Conservation (phyloP, 1,140 invertebrate genomes). For the Drepana arcuata region DNA sequence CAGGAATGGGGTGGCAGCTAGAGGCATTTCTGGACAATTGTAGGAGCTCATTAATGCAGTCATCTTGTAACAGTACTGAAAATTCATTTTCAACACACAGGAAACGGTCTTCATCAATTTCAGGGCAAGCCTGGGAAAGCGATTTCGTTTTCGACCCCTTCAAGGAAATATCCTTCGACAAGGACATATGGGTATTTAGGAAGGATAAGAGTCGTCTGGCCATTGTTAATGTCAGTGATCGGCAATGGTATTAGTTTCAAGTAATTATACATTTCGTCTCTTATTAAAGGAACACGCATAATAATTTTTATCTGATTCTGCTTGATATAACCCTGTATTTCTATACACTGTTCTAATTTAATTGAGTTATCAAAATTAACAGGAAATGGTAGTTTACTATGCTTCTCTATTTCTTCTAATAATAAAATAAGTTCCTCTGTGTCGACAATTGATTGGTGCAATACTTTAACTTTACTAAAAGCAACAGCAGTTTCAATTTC, state of each 20-base stretch:
- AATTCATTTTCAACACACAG: constrained; percentile 4
- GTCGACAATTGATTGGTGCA: constrained; percentile 12
- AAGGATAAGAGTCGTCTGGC: constrained; percentile 8
- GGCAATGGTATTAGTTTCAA: constrained; percentile 13
- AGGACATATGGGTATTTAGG: constrained; percentile 15
- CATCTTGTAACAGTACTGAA: constrained; percentile 3
- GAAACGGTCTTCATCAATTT: constrained; percentile 9
- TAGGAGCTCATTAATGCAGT: constrained; percentile 9
- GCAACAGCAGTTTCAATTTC: constrained; percentile 11
- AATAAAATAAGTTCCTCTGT: constrained; percentile 5
- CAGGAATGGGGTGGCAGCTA: too few relatives aligned
- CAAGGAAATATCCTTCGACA: too few relatives aligned
- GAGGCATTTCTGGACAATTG: constrained; percentile 5
- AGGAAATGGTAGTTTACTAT: constrained; percentile 9
- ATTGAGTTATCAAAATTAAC: constrained; percentile 11
- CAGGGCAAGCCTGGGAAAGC: constrained; percentile 9
- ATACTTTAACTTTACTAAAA: constrained; percentile 10
- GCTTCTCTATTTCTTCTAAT: constrained; percentile 10
- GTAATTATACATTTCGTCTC: constrained; percentile 8
- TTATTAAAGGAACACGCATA: constrained; percentile 10
- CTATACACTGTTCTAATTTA: constrained; percentile 11
- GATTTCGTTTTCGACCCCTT: constrained; percentile 11
- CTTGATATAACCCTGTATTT: constrained; percentile 15
- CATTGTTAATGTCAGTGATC: not conserved
- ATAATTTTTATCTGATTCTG: constrained; percentile 16